Evolutionary conservation across 2,797 vertebrate species (phyloP).

Genomic region (Falco cherrug): DNA sequence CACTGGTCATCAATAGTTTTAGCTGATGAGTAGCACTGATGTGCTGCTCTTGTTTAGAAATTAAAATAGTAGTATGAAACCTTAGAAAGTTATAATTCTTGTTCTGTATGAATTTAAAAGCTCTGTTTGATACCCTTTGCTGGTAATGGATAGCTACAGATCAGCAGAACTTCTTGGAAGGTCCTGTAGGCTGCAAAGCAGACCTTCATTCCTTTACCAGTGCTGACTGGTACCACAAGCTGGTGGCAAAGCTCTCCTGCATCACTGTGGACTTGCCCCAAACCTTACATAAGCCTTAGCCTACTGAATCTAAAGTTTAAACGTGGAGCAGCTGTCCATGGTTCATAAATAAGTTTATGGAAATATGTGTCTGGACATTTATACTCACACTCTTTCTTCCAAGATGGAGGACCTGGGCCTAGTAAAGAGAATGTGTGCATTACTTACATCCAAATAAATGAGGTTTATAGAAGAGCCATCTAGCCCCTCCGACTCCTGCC

Average conservation of each 20-base stretch:
- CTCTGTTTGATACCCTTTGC: not conserved
- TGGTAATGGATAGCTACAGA: not conserved
- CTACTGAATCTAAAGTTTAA: not conserved
- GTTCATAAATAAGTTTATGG: not conserved
- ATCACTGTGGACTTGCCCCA: accelerated
- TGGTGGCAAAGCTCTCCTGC: not conserved
- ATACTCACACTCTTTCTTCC: not conserved
- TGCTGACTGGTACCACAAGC: no score
- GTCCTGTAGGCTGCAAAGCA: not conserved
- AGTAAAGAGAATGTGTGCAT: not conserved
- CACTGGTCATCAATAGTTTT: not conserved
- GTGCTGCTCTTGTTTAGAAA: not conserved
- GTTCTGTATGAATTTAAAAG: not conserved
- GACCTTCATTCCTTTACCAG: not conserved
- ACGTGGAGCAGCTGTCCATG: not conserved
- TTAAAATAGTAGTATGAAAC: not conserved
- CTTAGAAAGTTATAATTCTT: not conserved
- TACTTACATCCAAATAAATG: not conserved
- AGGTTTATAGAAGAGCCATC: not conserved
- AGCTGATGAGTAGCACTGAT: not conserved
- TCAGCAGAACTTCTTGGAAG: not conserved
- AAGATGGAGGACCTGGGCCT: not conserved
- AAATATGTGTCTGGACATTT: not conserved
- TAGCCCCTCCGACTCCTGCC: not conserved
- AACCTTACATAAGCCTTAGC: not conserved